Conservation (phyloP, 2,888 invertebrate genomes). For the Drosophila tripunctata region DNA sequence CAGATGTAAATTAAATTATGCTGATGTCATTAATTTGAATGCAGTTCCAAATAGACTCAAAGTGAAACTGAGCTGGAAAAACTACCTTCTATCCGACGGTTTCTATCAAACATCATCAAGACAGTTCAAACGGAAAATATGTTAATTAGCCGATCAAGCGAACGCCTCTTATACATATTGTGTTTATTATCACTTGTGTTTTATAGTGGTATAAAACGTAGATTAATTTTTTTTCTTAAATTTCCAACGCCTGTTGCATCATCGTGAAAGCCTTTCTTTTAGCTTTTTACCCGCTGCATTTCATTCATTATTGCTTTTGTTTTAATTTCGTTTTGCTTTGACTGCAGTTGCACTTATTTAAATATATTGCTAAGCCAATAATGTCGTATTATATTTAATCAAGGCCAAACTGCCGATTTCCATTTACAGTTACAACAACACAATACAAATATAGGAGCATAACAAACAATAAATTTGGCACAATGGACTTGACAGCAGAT, state of each 20-base stretch:
- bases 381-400: conserved; percentile 37
- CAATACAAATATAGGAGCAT: conserved; percentile 13
- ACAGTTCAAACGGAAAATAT: conserved; percentile 21
- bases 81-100: conserved; percentile 19
- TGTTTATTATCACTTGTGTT: conserved; percentile 29
- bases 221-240: conserved; percentile 18
- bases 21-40: conserved; percentile 31
- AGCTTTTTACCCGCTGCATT: not conserved
- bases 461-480: conserved; percentile 36
- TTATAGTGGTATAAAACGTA: conserved; percentile 29
- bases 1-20: conserved; percentile 45
- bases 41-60: conserved; percentile 23
- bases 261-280: conserved; percentile 39
- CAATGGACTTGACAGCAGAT: conserved; percentile 31
- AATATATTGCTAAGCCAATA: not conserved
- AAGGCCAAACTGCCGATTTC: conserved; percentile 63
- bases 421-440: conserved; percentile 61
- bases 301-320: not conserved
- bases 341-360: conserved; percentile 27
- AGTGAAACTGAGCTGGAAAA: conserved; percentile 70
- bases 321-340: conserved; percentile 33
- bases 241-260: conserved; percentile 39
- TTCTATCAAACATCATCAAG: conserved; percentile 12
- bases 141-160: conserved; percentile 27
- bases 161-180: conserved; percentile 22